Evolutionary conservation across 2,113 vertebrate genomes (phyloP).

Genomic region (Hemiprocne comata): DNA sequence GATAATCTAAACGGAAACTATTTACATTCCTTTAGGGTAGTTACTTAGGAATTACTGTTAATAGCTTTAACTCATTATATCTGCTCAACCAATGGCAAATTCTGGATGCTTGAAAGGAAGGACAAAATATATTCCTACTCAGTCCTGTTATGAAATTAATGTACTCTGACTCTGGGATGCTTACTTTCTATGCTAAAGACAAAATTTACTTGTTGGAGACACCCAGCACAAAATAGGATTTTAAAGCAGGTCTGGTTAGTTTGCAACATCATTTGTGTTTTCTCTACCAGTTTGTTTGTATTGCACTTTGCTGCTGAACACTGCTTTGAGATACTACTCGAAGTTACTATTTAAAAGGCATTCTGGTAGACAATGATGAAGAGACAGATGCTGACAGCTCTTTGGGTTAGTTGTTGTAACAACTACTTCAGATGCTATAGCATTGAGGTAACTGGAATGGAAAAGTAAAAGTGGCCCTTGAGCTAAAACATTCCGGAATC

Average conservation of each 20-base stretch:
- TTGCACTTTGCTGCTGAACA: neutral
- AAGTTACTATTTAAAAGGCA: neutral
- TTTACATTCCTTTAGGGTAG: neutral
- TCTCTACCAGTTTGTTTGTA: neutral
- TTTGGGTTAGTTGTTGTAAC: neutral
- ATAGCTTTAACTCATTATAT: neutral
- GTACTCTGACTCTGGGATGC: neutral
- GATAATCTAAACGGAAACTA: neutral
- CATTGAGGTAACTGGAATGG: neutral
- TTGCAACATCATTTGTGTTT: neutral
- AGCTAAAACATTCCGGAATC: neutral
- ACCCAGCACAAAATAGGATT: neutral
- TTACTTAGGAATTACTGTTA: neutral
- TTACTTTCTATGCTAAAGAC: neutral
- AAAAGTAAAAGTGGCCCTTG: neutral
- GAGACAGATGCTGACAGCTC: neutral
- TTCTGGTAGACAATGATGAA: neutral
- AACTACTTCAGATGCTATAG: neutral
- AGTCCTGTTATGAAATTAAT: neutral
- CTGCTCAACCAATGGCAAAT: neutral
- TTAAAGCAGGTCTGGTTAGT: neutral
- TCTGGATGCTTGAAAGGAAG: neutral
- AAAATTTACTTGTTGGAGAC: neutral
- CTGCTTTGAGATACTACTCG: neutral
- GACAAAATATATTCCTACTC: neutral